A percentile compares a stretch with the other conserved stretches of the same genome.
Conservation (phyloP, 2,113 vertebrate species). For the Rhombomys opimus region DNA sequence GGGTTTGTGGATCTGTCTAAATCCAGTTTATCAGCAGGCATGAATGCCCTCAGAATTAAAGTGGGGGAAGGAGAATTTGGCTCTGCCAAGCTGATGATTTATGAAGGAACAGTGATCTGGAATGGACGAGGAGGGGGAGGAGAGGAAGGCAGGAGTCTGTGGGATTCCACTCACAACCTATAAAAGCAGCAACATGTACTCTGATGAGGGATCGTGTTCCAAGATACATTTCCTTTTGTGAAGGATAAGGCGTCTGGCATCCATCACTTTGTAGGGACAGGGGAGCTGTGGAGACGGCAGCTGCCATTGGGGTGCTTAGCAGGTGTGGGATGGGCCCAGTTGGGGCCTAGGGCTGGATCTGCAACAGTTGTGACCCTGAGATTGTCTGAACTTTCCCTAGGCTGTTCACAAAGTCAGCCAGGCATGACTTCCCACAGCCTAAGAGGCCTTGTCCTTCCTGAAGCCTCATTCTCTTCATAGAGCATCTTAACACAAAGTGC, state of each 20-base stretch:
- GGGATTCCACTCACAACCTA: conserved; percentile 62
- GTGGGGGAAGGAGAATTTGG: conserved; percentile 70
- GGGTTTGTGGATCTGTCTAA: conserved; percentile 50
- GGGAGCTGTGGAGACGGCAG: background rate
- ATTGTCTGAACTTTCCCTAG: background rate
- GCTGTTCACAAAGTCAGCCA: background rate
- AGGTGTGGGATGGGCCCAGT: background rate
- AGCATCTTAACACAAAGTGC: background rate
- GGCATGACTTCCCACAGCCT: background rate
- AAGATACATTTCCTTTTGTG: conserved; percentile 50
- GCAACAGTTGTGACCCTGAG: background rate
- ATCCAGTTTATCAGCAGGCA: conserved; percentile 74
- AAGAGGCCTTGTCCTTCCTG: background rate
- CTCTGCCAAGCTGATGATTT: conserved; percentile 61
- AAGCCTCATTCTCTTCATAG: background rate
- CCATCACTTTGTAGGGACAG: conserved; percentile 36
- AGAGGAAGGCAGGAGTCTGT: conserved; percentile 45
- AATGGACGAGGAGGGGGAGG: conserved; percentile 29
- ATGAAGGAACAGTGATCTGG: conserved; percentile 40
- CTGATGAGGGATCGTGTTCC: conserved; percentile 60
- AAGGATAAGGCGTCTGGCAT: conserved; percentile 56
- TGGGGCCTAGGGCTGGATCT: background rate
- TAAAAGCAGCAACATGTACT: conserved; percentile 67
- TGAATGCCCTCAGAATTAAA: conserved; percentile 66
- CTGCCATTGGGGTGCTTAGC: conserved; percentile 15